phyloP scores from a whole-genome alignment of 1,140 invertebrate genomes.

The Drosophila navojoa region DNA sequence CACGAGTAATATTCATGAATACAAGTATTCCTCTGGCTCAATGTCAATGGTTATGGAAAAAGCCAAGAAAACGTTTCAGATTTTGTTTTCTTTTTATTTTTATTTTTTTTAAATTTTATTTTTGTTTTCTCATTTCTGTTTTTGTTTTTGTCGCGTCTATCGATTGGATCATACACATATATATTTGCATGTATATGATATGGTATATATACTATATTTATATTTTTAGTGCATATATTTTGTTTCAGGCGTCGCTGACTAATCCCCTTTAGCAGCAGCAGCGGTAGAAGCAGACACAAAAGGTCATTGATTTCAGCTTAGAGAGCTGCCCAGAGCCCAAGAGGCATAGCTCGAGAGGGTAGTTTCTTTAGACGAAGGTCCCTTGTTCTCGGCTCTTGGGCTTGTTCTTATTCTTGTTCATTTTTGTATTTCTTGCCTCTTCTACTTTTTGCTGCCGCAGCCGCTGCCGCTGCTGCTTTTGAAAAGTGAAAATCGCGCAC shows the following conservation, averaged over 20 bases:
- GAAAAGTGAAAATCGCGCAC: slow-evolving; percentile 75
- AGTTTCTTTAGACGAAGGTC: slow-evolving; percentile 79
- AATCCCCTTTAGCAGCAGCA: slow-evolving; percentile 52
- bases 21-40: slow-evolving; percentile 45
- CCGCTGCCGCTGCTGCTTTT: slow-evolving; percentile 42
- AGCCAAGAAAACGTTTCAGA: slow-evolving; percentile 42
- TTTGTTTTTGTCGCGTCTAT: slow-evolving; percentile 40
- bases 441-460: slow-evolving; percentile 5
- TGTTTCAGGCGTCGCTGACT: slow-evolving; percentile 61
- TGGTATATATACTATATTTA: slow-evolving; percentile 17
- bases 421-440: slow-evolving; percentile 18
- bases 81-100: background rate
- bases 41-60: slow-evolving; percentile 62
- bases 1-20: slow-evolving; percentile 23
- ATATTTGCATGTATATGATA: slow-evolving; percentile 21
- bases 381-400: slow-evolving; percentile 36
- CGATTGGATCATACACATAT: slow-evolving; percentile 48
- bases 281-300: slow-evolving; percentile 43
- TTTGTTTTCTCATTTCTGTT: slow-evolving; percentile 4
- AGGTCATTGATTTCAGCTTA: slow-evolving; percentile 83
- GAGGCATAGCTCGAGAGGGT: slow-evolving; percentile 64
- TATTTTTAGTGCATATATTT: slow-evolving; percentile 55
- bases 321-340: slow-evolving; percentile 59
- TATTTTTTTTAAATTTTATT: no score
- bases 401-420: slow-evolving; percentile 19